phyloP scores from a whole-genome alignment of 2,888 invertebrate species.

The Mycalesis mineus region DNA sequence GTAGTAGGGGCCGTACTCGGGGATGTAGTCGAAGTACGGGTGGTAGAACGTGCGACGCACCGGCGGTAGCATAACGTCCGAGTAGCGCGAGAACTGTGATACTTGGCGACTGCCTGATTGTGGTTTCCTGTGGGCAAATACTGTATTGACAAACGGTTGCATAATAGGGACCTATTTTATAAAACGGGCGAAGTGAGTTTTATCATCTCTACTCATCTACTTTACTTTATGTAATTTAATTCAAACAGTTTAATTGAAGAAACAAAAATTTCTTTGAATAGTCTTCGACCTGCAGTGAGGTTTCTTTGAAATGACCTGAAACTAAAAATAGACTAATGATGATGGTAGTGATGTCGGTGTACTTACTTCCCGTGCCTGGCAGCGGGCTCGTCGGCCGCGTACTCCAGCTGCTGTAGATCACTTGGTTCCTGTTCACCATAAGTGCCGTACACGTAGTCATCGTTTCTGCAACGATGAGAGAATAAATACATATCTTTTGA shows the following conservation, averaged over 20 bases:
- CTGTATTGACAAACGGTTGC: too few relatives aligned
- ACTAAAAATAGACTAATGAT: too few relatives aligned
- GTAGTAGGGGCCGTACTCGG: slow-evolving; percentile 63
- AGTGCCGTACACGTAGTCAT: slow-evolving; percentile 59
- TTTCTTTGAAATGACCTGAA: too few relatives aligned
- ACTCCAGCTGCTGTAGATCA: slow-evolving; percentile 59
- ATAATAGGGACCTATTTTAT: too few relatives aligned
- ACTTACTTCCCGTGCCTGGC: slow-evolving; percentile 62
- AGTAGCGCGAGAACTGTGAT: slow-evolving; percentile 72
- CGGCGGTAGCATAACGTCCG: slow-evolving; percentile 66
- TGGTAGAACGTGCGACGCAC: slow-evolving; percentile 58
- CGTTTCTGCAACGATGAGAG: slow-evolving; percentile 38
- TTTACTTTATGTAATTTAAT: too few relatives aligned
- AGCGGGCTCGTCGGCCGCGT: slow-evolving; percentile 59
- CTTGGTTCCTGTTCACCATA: slow-evolving; percentile 65
- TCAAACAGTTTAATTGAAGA: too few relatives aligned
- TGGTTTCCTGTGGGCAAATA: slow-evolving; percentile 62
- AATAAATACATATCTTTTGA: too few relatives aligned
- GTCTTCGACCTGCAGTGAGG: too few relatives aligned
- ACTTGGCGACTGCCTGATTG: slow-evolving; percentile 64
- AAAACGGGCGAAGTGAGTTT: too few relatives aligned
- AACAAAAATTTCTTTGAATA: too few relatives aligned
- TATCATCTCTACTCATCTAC: too few relatives aligned
- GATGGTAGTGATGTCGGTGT: not conserved
- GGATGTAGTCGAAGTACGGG: slow-evolving; percentile 58